Evolutionary conservation across 64 coral and sea anemone species (phyloP), one percentile per base, ranked within the genome.

Genomic region (Orbicella faveolata): DNA sequence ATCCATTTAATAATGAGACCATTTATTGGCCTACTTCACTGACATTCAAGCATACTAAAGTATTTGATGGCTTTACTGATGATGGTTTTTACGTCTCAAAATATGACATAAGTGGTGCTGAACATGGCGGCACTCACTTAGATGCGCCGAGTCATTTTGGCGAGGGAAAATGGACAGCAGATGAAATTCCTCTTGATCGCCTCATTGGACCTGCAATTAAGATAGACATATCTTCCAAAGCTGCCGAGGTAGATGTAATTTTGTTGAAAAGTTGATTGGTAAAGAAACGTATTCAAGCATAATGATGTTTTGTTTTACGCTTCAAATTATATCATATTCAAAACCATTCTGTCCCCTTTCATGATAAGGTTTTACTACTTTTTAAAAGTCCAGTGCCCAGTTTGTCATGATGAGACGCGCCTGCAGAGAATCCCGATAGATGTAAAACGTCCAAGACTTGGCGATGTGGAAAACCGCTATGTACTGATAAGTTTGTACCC

Each of bases 41-140:
- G 6, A 59, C 10, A 0, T 59, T 59, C 55, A 59, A 59, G 55
- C 55, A 59, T 59, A 83, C 63, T 1, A 34, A 77, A 5, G 68
- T 90, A 20, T 80, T 81, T 52, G 70, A 92, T 19, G 89, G 90
- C 17, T 77, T 62, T 36, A 64, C 21, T 3, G 35, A 26, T 8
- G 75, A 65, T 34, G 89, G 81, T 0, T 87, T 37, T 17, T 98
- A 92, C 59, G 30, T 52, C 89, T 6, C 44, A 76, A 12, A 94
- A 87, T 63, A 93, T 94, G 25, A 59, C 55, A 87, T 94, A 44
- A 80, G 61, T 15, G 63, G 75, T 16, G 34, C 76, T 18, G 96
- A 98, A 63, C 96, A 98, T 74, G 92, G 92, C 2, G 92, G 96
- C 2, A 98, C 96, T 19, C 96, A 98, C n/a, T n/a, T 92, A 1